Percentiles rank a stretch among this genome's conserved stretches.
Evolutionary conservation across 2,797 vertebrate genomes (phyloP).

Genomic region (Pelochelys cantorii): DNA sequence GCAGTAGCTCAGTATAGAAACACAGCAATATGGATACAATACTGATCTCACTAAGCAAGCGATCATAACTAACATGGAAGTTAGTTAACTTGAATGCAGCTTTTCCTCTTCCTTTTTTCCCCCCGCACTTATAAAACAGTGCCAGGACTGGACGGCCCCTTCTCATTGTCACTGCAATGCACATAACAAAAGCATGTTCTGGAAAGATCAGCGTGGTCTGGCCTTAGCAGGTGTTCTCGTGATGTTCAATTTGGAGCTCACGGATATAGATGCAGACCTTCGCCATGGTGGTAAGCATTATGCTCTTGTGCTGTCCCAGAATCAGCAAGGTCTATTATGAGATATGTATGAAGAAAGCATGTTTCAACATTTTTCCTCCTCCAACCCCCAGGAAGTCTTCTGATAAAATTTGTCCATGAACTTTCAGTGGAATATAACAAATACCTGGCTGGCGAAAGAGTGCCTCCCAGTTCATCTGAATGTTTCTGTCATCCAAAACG

Average conservation of each 20-base stretch:
- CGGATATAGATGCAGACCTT: slow-evolving; percentile 85
- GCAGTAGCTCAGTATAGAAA: background rate
- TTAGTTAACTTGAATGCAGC: background rate
- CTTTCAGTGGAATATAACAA: slow-evolving; percentile 73
- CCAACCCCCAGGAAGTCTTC: slow-evolving; percentile 5
- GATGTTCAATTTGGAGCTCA: slow-evolving; percentile 80
- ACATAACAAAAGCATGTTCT: slow-evolving; percentile 88
- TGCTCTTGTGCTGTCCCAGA: fast-evolving
- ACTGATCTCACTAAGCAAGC: fast-evolving
- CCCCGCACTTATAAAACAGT: slow-evolving; percentile 70
- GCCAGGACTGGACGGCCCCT: slow-evolving; percentile 78
- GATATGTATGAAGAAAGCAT: background rate
- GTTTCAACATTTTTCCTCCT: background rate
- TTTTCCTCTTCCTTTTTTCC: background rate
- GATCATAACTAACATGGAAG: background rate
- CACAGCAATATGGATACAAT: background rate
- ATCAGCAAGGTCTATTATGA: background rate
- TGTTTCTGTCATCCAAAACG: slow-evolving; percentile 61
- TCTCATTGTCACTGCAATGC: slow-evolving; percentile 89
- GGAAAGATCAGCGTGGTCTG: slow-evolving; percentile 80
- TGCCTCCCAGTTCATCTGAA: fast-evolving
- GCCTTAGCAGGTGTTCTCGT: slow-evolving; percentile 82
- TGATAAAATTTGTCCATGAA: slow-evolving; percentile 80
- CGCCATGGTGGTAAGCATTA: slow-evolving; percentile 80
- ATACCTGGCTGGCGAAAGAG: slow-evolving; percentile 70